A percentile compares a stretch with the other conserved stretches of the same genome.
These are phyloP conservation scores for Corythornis madagascariensis DNA, from an alignment of 2,113 vertebrate genomes.

Conservation along the genomic window DNA sequence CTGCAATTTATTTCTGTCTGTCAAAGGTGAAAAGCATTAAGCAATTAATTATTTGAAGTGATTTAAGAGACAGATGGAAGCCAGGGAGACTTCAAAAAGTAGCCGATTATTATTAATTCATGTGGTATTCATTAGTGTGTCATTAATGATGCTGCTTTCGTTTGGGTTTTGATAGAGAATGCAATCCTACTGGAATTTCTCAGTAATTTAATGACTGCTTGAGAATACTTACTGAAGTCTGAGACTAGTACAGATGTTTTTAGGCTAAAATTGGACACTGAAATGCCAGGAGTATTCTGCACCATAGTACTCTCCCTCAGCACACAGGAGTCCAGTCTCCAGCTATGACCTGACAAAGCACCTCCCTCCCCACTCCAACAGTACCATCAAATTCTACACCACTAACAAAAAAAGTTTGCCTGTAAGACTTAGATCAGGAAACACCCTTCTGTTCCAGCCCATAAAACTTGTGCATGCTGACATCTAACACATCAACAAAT, in stretches of 20 bases:
- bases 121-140: conserved; percentile 62
- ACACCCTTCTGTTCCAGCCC: conserved; percentile 36
- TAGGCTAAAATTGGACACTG: background rate
- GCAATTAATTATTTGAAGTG: conserved; percentile 68
- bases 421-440: conserved; percentile 44
- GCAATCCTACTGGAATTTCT: conserved; percentile 19
- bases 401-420: background rate
- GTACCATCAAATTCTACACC: background rate
- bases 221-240: conserved; percentile 10
- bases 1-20: conserved; percentile 15
- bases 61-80: conserved; percentile 60
- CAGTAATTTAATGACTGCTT: background rate
- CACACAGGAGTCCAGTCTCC: background rate
- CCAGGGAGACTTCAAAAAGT: conserved; percentile 68
- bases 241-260: background rate
- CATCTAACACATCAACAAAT: conserved; percentile 50
- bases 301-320: background rate
- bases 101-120: conserved; percentile 71
- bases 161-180: conserved; percentile 45
- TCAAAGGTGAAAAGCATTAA: conserved; percentile 52
- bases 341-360: background rate
- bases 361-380: background rate
- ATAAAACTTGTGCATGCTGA: conserved; percentile 51
- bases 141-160: conserved; percentile 53
- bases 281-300: background rate